Conservation (phyloP, 2,888 invertebrate species). For the Oeneis ivallda region DNA sequence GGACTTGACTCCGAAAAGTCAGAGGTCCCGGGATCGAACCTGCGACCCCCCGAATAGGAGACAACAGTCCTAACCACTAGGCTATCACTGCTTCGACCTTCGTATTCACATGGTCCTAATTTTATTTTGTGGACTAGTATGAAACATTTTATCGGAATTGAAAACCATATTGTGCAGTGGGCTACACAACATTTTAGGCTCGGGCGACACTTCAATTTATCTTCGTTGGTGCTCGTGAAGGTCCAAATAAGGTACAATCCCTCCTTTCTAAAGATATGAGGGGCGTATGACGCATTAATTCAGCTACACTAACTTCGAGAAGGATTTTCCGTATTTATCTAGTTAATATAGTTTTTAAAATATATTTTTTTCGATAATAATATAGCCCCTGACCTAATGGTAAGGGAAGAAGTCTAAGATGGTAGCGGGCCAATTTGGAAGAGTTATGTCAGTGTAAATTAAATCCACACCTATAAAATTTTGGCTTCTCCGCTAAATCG, state of each 20-base stretch:
- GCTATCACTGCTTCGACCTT: too few relatives aligned
- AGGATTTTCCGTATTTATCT: background rate
- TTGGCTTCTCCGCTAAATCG: too few relatives aligned
- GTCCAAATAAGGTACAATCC: conserved; percentile 43
- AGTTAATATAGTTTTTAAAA: background rate
- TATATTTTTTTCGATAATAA: background rate
- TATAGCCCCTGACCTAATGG: too few relatives aligned
- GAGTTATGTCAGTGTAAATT: too few relatives aligned
- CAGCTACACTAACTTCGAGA: background rate
- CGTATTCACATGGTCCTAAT: background rate
- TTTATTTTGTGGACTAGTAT: background rate
- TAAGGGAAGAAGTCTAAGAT: too few relatives aligned
- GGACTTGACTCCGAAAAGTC: too few relatives aligned
- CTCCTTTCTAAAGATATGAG: conserved; percentile 29
- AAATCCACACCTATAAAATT: too few relatives aligned
- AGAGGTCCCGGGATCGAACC: too few relatives aligned
- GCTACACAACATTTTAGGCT: conserved; percentile 49
- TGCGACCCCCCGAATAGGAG: too few relatives aligned
- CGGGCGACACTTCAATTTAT: conserved; percentile 56
- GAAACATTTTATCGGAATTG: conserved; percentile 9
- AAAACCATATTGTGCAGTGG: conserved; percentile 33
- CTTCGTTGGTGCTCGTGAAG: conserved; percentile 48
- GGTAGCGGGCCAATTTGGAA: too few relatives aligned
- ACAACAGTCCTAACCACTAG: too few relatives aligned
- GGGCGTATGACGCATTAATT: conserved; percentile 25